A percentile compares a stretch with the other conserved stretches of the same genome.
Evolutionary conservation across 2,888 invertebrate genomes (phyloP).

Genomic region (Cheilosia grossa): DNA sequence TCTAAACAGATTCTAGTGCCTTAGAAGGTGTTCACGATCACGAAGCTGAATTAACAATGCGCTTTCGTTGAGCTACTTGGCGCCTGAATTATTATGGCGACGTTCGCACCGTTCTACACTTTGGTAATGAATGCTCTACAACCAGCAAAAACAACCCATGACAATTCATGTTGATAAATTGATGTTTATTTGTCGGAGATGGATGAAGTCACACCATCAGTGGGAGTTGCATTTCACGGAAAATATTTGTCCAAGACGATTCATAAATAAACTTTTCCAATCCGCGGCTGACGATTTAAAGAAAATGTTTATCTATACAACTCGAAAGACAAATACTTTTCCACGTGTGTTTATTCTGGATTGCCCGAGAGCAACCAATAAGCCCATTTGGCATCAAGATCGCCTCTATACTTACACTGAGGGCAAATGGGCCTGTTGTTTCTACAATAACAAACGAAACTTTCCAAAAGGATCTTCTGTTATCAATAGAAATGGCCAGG

Average conservation of each 20-base stretch:
- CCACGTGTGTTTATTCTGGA: conserved; percentile 4
- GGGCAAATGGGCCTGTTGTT: conserved; percentile 48
- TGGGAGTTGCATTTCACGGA: background rate
- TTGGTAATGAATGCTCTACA: background rate
- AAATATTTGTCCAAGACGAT: conserved; percentile 1
- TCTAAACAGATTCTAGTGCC: conserved; percentile 24
- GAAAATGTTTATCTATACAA: background rate
- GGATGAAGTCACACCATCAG: background rate
- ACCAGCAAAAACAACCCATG: background rate
- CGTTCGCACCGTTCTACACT: background rate
- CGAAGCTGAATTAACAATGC: conserved; percentile 33
- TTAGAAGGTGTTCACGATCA: conserved; percentile 39
- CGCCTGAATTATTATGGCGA: conserved; percentile 47
- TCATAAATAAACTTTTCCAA: background rate
- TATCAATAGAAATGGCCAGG: background rate
- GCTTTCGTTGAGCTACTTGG: conserved; percentile 25
- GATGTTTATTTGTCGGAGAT: no score
- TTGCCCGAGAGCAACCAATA: conserved; percentile 34
- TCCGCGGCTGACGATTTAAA: background rate
- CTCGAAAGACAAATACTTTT: background rate
- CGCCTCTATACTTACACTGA: conserved; percentile 5
- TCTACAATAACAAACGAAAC: conserved; percentile 50
- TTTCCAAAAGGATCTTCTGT: conserved; percentile 16
- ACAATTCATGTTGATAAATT: background rate
- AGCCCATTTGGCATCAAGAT: conserved; percentile 34